A percentile compares a stretch with the other conserved stretches of the same genome.
These are phyloP conservation scores for Drosophila sulfurigaster DNA, from an alignment of 1,140 invertebrate species.

Conservation along the genomic window DNA sequence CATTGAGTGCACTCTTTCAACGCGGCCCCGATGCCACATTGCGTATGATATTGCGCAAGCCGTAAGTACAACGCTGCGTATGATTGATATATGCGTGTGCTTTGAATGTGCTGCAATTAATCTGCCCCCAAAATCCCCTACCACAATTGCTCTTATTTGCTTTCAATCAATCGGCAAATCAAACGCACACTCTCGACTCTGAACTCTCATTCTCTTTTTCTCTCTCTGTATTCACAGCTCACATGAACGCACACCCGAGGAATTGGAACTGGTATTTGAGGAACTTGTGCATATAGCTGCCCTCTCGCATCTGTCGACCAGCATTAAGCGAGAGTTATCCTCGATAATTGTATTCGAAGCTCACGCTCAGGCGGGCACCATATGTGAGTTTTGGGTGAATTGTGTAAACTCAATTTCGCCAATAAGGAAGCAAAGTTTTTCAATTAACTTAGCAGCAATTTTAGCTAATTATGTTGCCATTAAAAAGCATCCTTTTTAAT, in stretches of 20 bases:
- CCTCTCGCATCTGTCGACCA: conserved; percentile 92
- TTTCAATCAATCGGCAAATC: conserved; percentile 33
- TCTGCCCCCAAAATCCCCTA: conserved; percentile 3
- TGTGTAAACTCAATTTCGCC: conserved; percentile 17
- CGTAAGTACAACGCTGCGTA: conserved; percentile 86
- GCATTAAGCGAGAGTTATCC: conserved; percentile 93
- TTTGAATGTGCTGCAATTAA: conserved; percentile 5
- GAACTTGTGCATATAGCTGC: conserved; percentile 94
- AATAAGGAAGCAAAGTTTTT: conserved; percentile 9
- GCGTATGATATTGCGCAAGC: conserved; percentile 92
- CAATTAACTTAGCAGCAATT: conserved; percentile 52
- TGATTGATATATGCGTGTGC: conserved; percentile 30
- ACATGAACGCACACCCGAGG: conserved; percentile 91
- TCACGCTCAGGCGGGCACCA: conserved; percentile 91
- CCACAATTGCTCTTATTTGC: conserved; percentile 29
- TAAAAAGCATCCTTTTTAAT: conserved; percentile 11
- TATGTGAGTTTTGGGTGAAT: conserved; percentile 88
- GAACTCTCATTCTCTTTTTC: neutral
- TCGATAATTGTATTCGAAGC: conserved; percentile 93
- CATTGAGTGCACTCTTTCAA: conserved; percentile 88
- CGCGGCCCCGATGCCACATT: conserved; percentile 91
- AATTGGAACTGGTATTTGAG: conserved; percentile 94
- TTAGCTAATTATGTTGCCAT: conserved; percentile 51
- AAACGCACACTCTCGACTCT: neutral
- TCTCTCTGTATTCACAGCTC: conserved; percentile 85